Percentiles rank a stretch among this genome's conserved stretches.
phyloP scores from a whole-genome alignment of 2,888 invertebrate genomes.

The Rhagium mordax region DNA sequence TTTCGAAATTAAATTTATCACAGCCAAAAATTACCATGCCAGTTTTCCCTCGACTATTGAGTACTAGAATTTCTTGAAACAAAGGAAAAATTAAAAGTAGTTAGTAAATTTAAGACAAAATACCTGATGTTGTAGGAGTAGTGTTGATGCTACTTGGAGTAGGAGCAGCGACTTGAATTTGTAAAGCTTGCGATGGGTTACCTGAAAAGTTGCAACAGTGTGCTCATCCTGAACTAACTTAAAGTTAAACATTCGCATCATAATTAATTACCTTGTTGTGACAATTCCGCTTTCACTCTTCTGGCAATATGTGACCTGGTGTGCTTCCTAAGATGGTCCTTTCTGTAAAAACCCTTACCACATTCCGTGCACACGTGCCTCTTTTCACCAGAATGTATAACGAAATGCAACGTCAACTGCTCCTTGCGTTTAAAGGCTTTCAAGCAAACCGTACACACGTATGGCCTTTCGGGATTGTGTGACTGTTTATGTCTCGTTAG shows the following conservation, averaged over 20 bases:
- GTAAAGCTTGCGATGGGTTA: constrained; percentile 56
- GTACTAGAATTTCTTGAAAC: constrained; percentile 48
- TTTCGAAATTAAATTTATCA: constrained; percentile 50
- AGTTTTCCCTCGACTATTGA: constrained; percentile 39
- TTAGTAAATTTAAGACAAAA: constrained; percentile 56
- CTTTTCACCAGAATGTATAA: constrained; percentile 92
- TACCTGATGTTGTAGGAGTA: constrained; percentile 55
- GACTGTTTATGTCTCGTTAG: constrained; percentile 89
- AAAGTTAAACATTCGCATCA: too few relatives aligned
- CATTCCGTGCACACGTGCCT: constrained; percentile 90
- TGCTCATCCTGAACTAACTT: too few relatives aligned
- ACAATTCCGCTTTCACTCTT: constrained; percentile 87
- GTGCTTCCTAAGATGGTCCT: constrained; percentile 89
- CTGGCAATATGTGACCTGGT: constrained; percentile 88
- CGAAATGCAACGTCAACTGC: constrained; percentile 89
- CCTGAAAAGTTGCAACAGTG: too few relatives aligned
- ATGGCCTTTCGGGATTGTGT: constrained; percentile 91
- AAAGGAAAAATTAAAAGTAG: constrained; percentile 19
- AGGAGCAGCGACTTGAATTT: constrained; percentile 69
- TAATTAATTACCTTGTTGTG: constrained; percentile 75
- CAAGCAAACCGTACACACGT: constrained; percentile 89
- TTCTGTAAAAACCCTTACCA: constrained; percentile 91
- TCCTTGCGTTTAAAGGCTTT: constrained; percentile 93
- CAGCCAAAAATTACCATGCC: constrained; percentile 55
- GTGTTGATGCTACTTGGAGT: constrained; percentile 56